Conservation (phyloP, 1,140 invertebrate genomes). For the Zeugodacus cucurbitae region DNA sequence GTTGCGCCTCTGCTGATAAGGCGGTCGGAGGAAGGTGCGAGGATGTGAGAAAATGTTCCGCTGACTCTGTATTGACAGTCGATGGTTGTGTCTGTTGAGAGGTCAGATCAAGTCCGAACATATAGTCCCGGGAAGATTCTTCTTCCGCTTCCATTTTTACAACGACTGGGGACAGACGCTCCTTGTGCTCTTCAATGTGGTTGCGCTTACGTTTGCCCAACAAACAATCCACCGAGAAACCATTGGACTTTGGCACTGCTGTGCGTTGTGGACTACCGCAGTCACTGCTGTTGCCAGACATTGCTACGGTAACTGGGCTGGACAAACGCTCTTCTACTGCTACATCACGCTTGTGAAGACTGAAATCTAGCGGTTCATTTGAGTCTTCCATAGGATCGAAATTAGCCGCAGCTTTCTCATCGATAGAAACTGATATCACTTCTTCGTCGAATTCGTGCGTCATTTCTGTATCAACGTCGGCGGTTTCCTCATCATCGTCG, state of each 20-base stretch:
- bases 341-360: conserved; percentile 54
- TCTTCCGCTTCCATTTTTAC: conserved; percentile 54
- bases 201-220: conserved; percentile 56
- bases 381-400: conserved; percentile 23
- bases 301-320: not conserved
- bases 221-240: conserved; percentile 58
- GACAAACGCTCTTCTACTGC: conserved; percentile 28
- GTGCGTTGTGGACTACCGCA: not conserved
- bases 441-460: conserved; percentile 39
- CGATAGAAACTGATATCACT: conserved; percentile 7
- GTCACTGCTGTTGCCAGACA: not conserved
- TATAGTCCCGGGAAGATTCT: conserved; percentile 32
- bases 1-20: conserved; percentile 50
- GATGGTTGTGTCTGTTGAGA: conserved; percentile 42
- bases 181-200: conserved; percentile 33
- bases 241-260: conserved; percentile 7
- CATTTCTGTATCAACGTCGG: not conserved
- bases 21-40: not conserved
- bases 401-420: not conserved
- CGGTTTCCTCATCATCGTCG: conserved; percentile 39
- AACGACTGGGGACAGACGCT: conserved; percentile 37
- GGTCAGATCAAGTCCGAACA: conserved; percentile 48
- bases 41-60: not conserved
- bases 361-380: conserved; percentile 59
- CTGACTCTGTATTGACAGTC: not conserved